Evolutionary conservation across 1,140 invertebrate genomes (phyloP).

Genomic region (Pentalonia nigronervosa): DNA sequence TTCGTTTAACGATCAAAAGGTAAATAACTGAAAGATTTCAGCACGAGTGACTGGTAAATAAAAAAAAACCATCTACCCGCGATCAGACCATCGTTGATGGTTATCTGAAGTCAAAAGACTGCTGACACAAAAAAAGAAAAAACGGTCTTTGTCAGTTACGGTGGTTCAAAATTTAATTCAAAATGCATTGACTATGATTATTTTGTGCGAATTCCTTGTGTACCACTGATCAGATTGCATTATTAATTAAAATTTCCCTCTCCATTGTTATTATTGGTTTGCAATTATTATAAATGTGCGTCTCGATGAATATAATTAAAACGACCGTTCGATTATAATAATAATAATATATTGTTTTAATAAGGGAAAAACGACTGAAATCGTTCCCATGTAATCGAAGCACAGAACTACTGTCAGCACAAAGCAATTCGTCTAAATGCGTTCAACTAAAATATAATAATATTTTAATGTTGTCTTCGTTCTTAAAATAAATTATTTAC

Average conservation of each 20-base stretch:
- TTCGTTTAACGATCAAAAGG: not conserved
- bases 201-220: conserved; percentile 29
- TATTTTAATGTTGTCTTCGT: not conserved
- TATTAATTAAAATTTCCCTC: conserved; percentile 43
- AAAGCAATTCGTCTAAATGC: not conserved
- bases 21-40: not conserved
- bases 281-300: conserved; percentile 23
- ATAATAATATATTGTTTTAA: conserved; percentile 34
- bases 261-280: conserved; percentile 26
- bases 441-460: not conserved
- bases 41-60: not conserved
- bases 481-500: not conserved
- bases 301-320: conserved; percentile 40
- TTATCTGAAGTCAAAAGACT: conserved; percentile 8
- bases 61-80: not conserved
- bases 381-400: not conserved
- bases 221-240: not conserved
- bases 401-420: not conserved
- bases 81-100: not conserved
- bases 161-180: not conserved
- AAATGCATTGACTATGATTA: conserved; percentile 5
- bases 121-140: not conserved
- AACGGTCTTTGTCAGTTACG: not conserved
- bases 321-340: not conserved
- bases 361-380: not conserved